These are phyloP conservation scores for Cydia strobilella DNA, from an alignment of 1,140 invertebrate genomes.

Conservation along the genomic window DNA sequence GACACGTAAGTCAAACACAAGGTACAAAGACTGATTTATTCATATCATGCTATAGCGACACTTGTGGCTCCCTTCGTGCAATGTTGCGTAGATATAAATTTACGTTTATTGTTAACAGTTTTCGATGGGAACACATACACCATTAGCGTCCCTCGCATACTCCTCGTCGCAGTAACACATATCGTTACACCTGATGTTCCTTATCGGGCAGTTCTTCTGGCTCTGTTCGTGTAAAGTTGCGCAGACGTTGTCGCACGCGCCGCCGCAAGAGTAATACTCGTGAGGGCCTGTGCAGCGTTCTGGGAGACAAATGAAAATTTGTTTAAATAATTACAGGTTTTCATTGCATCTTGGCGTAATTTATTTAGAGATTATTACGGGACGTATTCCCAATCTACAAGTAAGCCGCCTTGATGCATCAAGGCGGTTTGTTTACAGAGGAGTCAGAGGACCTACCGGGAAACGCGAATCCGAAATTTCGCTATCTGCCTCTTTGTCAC, in stretches of 20 bases:
- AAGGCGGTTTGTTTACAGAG: too few species aligned
- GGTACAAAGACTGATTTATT: too few species aligned
- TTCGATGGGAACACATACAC: neutral
- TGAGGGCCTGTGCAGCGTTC: slow-evolving; percentile 50
- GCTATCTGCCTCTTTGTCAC: too few species aligned
- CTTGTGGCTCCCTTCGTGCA: too few species aligned
- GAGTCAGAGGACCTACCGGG: too few species aligned
- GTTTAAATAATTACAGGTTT: neutral
- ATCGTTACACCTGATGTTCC: slow-evolving; percentile 74
- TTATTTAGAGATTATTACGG: too few species aligned
- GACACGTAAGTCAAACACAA: too few species aligned
- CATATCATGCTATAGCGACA: too few species aligned
- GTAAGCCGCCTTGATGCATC: too few species aligned
- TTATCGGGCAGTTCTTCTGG: slow-evolving; percentile 67
- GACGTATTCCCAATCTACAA: too few species aligned
- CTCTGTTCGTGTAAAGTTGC: slow-evolving; percentile 64
- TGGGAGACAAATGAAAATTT: neutral
- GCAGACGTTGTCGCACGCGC: slow-evolving; percentile 79
- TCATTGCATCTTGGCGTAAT: too few species aligned
- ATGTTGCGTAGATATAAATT: neutral
- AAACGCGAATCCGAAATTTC: too few species aligned
- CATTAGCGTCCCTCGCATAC: slow-evolving; percentile 63
- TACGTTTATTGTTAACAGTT: neutral
- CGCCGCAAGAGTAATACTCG: slow-evolving; percentile 73
- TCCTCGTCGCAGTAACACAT: slow-evolving; percentile 78